These are phyloP conservation scores for Drosophila navojoa DNA, from an alignment of 1,140 invertebrate genomes.

Conservation along the genomic window DNA sequence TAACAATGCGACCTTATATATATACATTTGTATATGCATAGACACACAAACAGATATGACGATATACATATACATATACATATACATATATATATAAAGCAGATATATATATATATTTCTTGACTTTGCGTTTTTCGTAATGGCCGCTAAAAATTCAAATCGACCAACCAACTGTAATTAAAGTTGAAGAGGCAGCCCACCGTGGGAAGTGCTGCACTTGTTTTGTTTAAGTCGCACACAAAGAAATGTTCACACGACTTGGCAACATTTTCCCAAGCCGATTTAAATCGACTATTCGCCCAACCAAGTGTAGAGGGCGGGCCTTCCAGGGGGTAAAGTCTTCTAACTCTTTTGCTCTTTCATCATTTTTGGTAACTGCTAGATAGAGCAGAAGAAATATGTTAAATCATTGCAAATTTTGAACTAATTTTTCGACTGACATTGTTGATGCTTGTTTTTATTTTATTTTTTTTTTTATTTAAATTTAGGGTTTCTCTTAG, in stretches of 20 bases:
- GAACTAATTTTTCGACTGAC: conserved; percentile 26
- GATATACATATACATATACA: too few species aligned
- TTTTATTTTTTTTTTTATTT: conserved; percentile 41
- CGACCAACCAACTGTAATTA: conserved; percentile 72
- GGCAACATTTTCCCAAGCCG: conserved; percentile 68
- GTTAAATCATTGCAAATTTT: conserved; percentile 57
- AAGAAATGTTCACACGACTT: conserved; percentile 67
- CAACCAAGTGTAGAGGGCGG: not conserved
- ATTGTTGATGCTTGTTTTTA: conserved; percentile 39
- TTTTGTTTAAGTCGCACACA: conserved; percentile 57
- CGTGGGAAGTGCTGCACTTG: conserved; percentile 78
- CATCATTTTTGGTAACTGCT: too few species aligned
- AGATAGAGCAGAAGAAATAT: conserved; percentile 20
- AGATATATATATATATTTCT: conserved; percentile 43
- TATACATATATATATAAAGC: conserved; percentile 30
- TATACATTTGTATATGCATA: too few species aligned
- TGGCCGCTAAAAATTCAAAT: conserved; percentile 55
- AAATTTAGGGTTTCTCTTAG: conserved; percentile 44
- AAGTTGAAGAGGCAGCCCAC: conserved; percentile 61
- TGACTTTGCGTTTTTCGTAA: conserved; percentile 71
- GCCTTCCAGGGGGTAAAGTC: not conserved
- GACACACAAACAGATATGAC: too few species aligned
- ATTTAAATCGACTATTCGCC: conserved; percentile 53
- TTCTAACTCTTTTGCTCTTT: not conserved
- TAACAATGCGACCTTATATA: conserved; percentile 68